These are phyloP conservation scores for Erannis defoliaria DNA, from an alignment of 2,888 invertebrate species.

Conservation along the genomic window DNA sequence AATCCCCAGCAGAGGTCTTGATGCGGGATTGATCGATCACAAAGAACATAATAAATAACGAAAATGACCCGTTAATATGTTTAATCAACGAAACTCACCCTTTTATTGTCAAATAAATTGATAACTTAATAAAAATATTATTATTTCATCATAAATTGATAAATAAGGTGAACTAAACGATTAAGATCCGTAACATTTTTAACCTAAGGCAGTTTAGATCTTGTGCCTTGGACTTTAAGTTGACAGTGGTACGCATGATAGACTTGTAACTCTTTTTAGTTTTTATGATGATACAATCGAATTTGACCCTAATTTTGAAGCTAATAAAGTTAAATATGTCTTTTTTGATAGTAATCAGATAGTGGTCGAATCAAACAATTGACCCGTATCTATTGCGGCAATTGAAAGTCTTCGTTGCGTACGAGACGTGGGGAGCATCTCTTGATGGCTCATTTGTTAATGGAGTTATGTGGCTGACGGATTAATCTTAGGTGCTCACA, in stretches of 20 bases:
- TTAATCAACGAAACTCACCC: constrained; percentile 27
- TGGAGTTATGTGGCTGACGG: constrained; percentile 38
- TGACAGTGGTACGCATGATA: background rate
- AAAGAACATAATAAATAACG: constrained; percentile 10
- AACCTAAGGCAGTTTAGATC: background rate
- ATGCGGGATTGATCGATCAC: constrained; percentile 35
- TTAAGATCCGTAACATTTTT: constrained; percentile 14
- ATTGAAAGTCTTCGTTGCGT: constrained; percentile 61
- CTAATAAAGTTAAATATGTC: constrained; percentile 20
- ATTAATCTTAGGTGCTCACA: constrained; percentile 44
- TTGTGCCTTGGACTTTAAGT: constrained; percentile 3
- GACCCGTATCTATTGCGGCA: constrained; percentile 69
- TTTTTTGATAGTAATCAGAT: constrained; percentile 30
- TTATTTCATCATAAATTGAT: constrained; percentile 34
- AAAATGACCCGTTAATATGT: background rate
- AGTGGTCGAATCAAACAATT: constrained; percentile 62
- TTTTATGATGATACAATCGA: constrained; percentile 4
- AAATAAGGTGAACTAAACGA: constrained; percentile 49
- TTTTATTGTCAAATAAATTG: constrained; percentile 29
- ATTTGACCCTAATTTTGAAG: constrained; percentile 8
- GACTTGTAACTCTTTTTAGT: constrained; percentile 2
- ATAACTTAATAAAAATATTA: constrained; percentile 43
- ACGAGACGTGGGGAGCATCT: constrained; percentile 64
- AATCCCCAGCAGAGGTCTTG: background rate
- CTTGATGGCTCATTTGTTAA: constrained; percentile 65